Evolutionary conservation across 2,888 invertebrate species (phyloP).

Genomic region (Aquatica leii): DNA sequence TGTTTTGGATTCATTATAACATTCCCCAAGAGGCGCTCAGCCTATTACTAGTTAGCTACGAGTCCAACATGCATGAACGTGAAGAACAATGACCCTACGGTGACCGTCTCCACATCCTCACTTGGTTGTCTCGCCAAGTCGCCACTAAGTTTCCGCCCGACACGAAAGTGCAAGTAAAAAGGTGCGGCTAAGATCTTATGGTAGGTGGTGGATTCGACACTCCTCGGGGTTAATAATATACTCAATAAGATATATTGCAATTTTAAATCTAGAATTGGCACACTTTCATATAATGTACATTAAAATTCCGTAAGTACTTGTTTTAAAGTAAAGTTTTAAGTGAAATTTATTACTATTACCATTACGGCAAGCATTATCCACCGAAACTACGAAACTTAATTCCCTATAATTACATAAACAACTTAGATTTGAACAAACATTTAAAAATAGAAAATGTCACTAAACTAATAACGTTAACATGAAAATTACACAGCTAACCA

Average conservation of each 20-base stretch:
- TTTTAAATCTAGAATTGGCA: constrained; percentile 11
- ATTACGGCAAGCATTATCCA: no score
- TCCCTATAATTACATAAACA: no score
- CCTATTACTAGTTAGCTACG: neutral
- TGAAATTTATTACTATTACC: no score
- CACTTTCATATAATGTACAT: neutral
- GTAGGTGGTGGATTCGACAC: constrained; percentile 20
- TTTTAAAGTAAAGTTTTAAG: neutral
- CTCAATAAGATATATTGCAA: neutral
- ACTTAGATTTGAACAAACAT: no score
- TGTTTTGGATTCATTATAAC: constrained; percentile 3
- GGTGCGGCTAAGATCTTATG: constrained; percentile 27
- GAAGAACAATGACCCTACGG: constrained; percentile 40
- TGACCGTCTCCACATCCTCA: constrained; percentile 37
- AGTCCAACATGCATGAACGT: constrained; percentile 24
- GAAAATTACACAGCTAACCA: no score
- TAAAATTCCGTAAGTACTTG: neutral
- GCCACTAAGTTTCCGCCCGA: constrained; percentile 38
- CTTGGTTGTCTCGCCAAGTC: constrained; percentile 39
- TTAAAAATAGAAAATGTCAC: no score
- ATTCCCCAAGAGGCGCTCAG: constrained; percentile 1
- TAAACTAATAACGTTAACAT: no score
- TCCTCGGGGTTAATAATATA: constrained; percentile 10
- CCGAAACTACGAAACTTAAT: no score
- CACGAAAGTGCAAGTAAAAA: constrained; percentile 16